These are phyloP conservation scores for Atta cephalotes DNA, from an alignment of 1,140 invertebrate species.

Conservation along the genomic window DNA sequence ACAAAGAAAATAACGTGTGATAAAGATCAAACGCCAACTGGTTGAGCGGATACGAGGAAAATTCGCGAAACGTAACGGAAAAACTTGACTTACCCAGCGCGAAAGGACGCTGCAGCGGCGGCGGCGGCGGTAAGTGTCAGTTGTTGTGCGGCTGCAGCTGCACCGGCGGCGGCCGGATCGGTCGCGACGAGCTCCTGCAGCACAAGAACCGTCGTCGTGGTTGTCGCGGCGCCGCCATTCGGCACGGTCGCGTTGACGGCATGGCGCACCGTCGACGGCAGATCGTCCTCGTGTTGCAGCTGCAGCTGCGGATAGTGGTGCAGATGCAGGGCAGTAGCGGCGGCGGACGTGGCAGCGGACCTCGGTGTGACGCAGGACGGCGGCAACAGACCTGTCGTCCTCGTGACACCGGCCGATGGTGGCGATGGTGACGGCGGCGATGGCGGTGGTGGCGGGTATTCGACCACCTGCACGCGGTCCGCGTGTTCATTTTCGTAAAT, in stretches of 20 bases:
- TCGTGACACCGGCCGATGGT: too few relatives aligned
- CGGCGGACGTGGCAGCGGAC: too few relatives aligned
- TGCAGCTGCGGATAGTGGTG: conserved; percentile 70
- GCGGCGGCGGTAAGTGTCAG: conserved; percentile 79
- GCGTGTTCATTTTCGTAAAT: too few relatives aligned
- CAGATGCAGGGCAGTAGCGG: too few relatives aligned
- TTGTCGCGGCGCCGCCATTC: conserved; percentile 81
- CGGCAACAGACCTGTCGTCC: too few relatives aligned
- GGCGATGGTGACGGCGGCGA: too few relatives aligned
- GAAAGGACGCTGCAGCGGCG: conserved; percentile 78
- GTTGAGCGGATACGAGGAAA: conserved; percentile 15
- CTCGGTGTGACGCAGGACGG: too few relatives aligned
- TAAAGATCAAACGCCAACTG: conserved; percentile 16
- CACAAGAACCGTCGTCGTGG: conserved; percentile 87
- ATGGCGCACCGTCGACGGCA: conserved; percentile 78
- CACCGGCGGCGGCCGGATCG: conserved; percentile 78
- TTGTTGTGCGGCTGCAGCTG: conserved; percentile 73
- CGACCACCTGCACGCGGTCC: too few relatives aligned
- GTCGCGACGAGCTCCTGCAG: conserved; percentile 86
- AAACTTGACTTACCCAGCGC: conserved; percentile 81
- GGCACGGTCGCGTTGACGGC: conserved; percentile 79
- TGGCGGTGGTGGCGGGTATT: too few relatives aligned
- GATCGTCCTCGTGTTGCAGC: conserved; percentile 85
- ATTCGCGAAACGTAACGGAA: conserved; percentile 35
- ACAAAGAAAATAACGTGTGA: background rate